Evolutionary conservation across 2,797 vertebrate genomes (phyloP), one percentile per base, ranked within the genome.

Genomic region (Chelon auratus): DNA sequence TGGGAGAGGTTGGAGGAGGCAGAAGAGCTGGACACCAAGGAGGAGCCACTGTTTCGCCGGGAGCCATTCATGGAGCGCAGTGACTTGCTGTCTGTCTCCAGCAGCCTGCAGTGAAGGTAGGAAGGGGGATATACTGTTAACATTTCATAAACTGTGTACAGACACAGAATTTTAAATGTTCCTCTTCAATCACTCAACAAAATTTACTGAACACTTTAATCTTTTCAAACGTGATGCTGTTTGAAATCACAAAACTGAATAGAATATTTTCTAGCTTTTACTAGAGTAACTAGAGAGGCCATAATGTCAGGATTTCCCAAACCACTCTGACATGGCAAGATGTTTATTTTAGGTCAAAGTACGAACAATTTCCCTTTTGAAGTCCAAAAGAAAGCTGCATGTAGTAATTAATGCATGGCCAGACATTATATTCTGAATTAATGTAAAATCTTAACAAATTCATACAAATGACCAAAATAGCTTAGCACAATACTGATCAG

Each of bases 1-100:
- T 99, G 98, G 66, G 97, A 99, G 77, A 99, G 97, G 89, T 99
- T 99, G 89, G 98, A 99, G 64, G 98, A 99, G 82, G 97, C 98
- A 0, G 98, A 99, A 71, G 98, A 99, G 91, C 97, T 99, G 84
- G 98, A 99, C 26, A 99, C 97, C 88, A 99, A 94, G 13, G 98
- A 99, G 70, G 98, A 98, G 68, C 96, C 98, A 26, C 98, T 99
- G 90, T 99, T 99, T 81, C 98, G 94, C 91, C 98, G 94, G 75
- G 98, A 99, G 68, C 97, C 98, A 80, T 98, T 97, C 87, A 99
- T 97, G 39, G 98, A 99, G 81, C 95, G 95, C 83, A 99, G 92
- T 1, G 97, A 98, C 91, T 99, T 99, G 78, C 95, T 96, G 91
- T 99, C 98, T 0, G 96, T 99, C 93, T 99, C 98, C 91, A 99